A percentile compares a stretch with the other conserved stretches of the same genome.
phyloP scores from a whole-genome alignment of 2,888 invertebrate species.

The Polylopha cassiicola region DNA sequence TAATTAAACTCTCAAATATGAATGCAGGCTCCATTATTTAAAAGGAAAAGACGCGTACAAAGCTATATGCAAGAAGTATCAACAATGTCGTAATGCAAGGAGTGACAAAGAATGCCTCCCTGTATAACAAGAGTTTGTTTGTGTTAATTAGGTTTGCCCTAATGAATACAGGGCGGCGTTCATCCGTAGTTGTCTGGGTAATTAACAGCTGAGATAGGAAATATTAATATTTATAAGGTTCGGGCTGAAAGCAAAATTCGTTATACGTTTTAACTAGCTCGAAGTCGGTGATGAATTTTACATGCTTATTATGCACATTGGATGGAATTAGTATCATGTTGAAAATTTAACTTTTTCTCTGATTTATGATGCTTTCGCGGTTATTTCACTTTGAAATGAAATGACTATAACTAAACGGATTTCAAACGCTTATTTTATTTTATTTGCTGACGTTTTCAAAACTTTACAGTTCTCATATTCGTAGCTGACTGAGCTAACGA shows the following conservation, averaged over 20 bases:
- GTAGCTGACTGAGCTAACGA: no score
- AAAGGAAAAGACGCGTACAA: conserved; percentile 12
- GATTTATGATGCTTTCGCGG: no score
- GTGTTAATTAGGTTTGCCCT: conserved; percentile 64
- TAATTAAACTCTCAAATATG: no score
- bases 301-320: conserved; percentile 40
- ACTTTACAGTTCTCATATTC: no score
- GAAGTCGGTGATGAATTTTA: conserved; percentile 56
- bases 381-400: no score
- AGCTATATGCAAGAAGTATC: conserved; percentile 16
- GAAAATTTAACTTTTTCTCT: no score
- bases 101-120: conserved; percentile 21
- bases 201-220: conserved; percentile 69
- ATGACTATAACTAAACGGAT: no score
- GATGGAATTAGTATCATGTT: no score
- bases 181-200: conserved; percentile 65
- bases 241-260: conserved; percentile 47
- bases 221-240: conserved; percentile 71
- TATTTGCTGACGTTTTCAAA: no score
- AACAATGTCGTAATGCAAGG: conserved; percentile 19
- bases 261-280: conserved; percentile 47
- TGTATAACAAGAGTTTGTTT: conserved; percentile 42
- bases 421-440: no score
- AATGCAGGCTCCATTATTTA: no score
- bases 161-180: conserved; percentile 64